Evolutionary conservation across 2,888 invertebrate species (phyloP), one percentile per base, ranked within the genome.

Genomic region (Cerastis rubricosa): DNA sequence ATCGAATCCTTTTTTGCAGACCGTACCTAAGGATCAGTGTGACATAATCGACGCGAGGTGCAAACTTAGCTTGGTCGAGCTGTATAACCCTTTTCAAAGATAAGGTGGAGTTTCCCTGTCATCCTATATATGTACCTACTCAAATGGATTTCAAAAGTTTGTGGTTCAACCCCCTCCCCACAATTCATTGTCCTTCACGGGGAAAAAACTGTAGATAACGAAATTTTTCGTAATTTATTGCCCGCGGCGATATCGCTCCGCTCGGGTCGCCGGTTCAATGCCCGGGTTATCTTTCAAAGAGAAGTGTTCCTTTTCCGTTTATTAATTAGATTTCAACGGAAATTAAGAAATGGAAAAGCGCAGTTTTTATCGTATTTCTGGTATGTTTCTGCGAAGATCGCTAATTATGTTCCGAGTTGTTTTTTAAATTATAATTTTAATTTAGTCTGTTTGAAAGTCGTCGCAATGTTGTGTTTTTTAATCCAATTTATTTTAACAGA

Each of bases 241-340:
- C 86, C 64, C 61, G 73, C 65, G 84, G 89, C 85, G 84, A 78
- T 85, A 82, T 80, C 80, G 78, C 70, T 71, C 64, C 78, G 35
- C 78, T 63, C 80, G 82, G 83, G 88, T 78, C 81, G 65, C 49
- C 73, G 80, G 89, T 88, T 89, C 89, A 88, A 88, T 89, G 89
- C 83, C 76, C 81, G 79, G 78, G 84, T 88, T 89, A 89, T 89
- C 89, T 89, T 85, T 86, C 87, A 85, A 87, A 84, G 87, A 75
- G 85, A 87, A 85, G 79, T 85, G 81, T 89, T 87, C 89, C 89
- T 85, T 86, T 78, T 83, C 84, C 81, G 79, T 81, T 82, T 88
- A 86, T 89, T 89, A 89, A 89, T 89, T 89, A 89, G 81, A 80
- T 78, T 78, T 73, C 68, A 80, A 80, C 87, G 89, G 89, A 89